These are phyloP conservation scores for Phalanger gymnotis DNA, from an alignment of 2,797 vertebrate species.

Conservation along the genomic window DNA sequence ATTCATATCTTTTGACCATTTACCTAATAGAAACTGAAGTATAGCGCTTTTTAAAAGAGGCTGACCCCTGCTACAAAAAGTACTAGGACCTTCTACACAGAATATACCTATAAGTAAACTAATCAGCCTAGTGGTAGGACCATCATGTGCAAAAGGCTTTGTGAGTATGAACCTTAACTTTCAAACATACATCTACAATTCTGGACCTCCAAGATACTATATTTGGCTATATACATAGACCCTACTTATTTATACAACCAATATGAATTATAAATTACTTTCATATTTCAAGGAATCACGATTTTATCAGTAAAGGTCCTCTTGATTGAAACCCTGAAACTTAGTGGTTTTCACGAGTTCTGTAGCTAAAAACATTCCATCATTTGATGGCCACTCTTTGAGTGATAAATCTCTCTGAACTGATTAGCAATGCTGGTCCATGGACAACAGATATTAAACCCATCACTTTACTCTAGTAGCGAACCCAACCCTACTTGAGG, in stretches of 20 bases:
- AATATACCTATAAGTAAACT: conserved; percentile 21
- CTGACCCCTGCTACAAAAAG: not conserved
- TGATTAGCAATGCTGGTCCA: not conserved
- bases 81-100: not conserved
- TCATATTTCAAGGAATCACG: not conserved
- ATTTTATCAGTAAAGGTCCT: not conserved
- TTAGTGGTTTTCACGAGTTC: not conserved
- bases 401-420: not conserved
- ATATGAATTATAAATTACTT: not conserved
- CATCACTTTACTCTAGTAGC: not conserved
- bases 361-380: not conserved
- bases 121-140: conserved; percentile 30
- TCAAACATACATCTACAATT: not conserved
- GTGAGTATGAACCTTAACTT: conserved; percentile 26
- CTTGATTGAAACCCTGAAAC: not conserved
- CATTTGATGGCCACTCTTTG: not conserved
- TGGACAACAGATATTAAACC: not conserved
- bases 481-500: not conserved
- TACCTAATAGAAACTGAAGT: not conserved
- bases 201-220: not conserved
- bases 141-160: conserved; percentile 31
- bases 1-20: not conserved
- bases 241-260: not conserved
- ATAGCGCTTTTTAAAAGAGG: not conserved
- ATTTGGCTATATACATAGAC: not conserved